phyloP scores from a whole-genome alignment of 1,140 invertebrate species.

The Chlorops oryzae region DNA sequence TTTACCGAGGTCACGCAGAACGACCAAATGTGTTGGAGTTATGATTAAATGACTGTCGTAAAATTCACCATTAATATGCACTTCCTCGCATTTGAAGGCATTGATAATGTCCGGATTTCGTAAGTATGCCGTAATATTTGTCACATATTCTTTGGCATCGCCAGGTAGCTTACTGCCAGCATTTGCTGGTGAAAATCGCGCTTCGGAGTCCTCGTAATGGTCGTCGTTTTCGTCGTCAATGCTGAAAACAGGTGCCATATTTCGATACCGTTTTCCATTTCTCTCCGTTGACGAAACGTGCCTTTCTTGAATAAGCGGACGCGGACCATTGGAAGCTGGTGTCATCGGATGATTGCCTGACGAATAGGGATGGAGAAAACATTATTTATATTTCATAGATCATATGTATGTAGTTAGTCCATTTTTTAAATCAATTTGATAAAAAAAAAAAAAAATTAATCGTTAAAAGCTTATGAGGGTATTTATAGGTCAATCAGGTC shows the following conservation, averaged over 20 bases:
- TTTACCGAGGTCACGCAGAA: constrained; percentile 73
- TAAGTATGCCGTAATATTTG: constrained; percentile 63
- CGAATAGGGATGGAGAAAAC: no score
- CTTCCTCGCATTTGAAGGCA: constrained; percentile 85
- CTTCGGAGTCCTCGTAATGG: constrained; percentile 19
- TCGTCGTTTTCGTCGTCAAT: constrained; percentile 89
- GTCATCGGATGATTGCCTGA: constrained; percentile 19
- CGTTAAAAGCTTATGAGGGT: no score
- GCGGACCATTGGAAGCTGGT: constrained; percentile 15
- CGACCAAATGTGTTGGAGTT: constrained; percentile 81
- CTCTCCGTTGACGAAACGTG: constrained; percentile 74
- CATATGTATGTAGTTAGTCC: no score
- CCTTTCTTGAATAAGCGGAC: constrained; percentile 53
- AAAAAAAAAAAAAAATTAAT: no score
- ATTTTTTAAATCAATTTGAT: no score
- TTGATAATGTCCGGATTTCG: constrained; percentile 79
- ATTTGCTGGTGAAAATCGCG: constrained; percentile 23
- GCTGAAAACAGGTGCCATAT: constrained; percentile 87
- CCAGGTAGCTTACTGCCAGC: constrained; percentile 29
- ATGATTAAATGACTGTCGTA: constrained; percentile 81
- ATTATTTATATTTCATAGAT: no score
- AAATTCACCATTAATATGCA: constrained; percentile 80
- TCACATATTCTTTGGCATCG: constrained; percentile 63
- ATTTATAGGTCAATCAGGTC: no score
- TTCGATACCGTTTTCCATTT: constrained; percentile 81